phyloP scores from a whole-genome alignment of 2,888 invertebrate genomes.

The Thysanoteuthis rhombus region DNA sequence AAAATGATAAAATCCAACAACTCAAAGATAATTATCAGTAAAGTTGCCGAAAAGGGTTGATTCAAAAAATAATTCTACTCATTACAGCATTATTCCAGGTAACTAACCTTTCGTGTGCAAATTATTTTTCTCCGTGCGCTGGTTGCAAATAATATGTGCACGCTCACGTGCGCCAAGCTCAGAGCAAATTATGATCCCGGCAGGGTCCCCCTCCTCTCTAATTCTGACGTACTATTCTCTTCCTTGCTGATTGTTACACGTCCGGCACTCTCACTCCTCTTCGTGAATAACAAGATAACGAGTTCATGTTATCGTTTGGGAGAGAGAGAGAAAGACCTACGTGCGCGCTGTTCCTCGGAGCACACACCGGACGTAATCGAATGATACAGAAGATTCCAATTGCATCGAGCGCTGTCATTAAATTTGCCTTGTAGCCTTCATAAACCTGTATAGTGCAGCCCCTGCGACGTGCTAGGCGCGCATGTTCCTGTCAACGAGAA shows the following conservation, averaged over 20 bases:
- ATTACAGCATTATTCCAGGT: too few relatives aligned
- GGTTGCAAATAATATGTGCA: too few relatives aligned
- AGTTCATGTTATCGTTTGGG: background rate
- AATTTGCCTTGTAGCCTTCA: background rate
- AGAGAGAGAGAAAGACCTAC: too few relatives aligned
- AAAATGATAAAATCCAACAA: too few relatives aligned
- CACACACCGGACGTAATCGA: background rate
- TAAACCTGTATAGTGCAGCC: background rate
- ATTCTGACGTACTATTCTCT: background rate
- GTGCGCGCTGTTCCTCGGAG: background rate
- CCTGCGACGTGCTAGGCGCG: background rate
- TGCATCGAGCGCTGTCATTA: background rate
- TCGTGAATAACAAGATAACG: background rate
- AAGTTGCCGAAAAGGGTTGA: too few relatives aligned
- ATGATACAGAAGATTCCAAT: background rate
- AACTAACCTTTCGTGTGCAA: too few relatives aligned
- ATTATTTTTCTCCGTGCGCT: too few relatives aligned
- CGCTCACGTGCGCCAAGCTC: too few relatives aligned
- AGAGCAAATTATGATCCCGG: too few relatives aligned
- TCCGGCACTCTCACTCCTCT: background rate
- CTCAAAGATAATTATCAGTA: too few relatives aligned
- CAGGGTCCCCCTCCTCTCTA: background rate
- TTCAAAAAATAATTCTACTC: too few relatives aligned
- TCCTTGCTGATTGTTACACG: background rate
- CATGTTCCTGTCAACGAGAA: background rate